Evolutionary conservation across 2,113 vertebrate species (phyloP), one percentile per base, ranked within the genome.

Genomic region (Pelodiscus sinensis): DNA sequence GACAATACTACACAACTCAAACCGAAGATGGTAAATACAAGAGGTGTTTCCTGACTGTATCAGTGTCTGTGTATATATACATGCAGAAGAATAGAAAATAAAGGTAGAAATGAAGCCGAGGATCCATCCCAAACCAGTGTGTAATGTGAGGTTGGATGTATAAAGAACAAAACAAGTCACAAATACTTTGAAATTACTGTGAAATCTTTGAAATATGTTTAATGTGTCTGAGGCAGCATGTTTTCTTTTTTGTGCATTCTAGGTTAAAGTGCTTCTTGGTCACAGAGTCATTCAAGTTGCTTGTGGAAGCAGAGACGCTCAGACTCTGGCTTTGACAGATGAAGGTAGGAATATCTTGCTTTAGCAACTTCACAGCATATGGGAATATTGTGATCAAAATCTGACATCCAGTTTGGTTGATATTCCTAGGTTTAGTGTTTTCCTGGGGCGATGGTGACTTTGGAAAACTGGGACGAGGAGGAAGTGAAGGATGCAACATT

Each of bases 361-460:
- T 16, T 29, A 62, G 44, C 29, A 80, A 1, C 15, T 58, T 85
- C 75, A n/a, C 78, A 44, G 27, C 2, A 0, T 3, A 0, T 16
- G 7, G 18, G 2, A 78, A 4, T 81, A 18, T 55, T 19, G 5
- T 51, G 56, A 82, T 75, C 19, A 2, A 12, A 54, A 8, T 84
- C 83, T 95, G 18, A 98, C 86, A n/a, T 86, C 4, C 29, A 3
- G 16, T 57, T 94, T 84, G 93, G 15, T 96, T 62, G 95, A 93
- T 95, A 35, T 50, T 93, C 73, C 56, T 90, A 99, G 99, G 99
- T 19, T 95, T 99, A 97, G 99, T 99, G 89, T 99, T 99, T 97
- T 99, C 99, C 77, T 99, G 99, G 99, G 99, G 99, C 27, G 99
- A 99, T 65, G 99, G 99, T 19, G 99, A 99, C 89, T 99, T 99